Percentiles rank a stretch among this genome's conserved stretches.
phyloP scores from a whole-genome alignment of 2,888 invertebrate genomes.

The Augochlorella aurata region DNA sequence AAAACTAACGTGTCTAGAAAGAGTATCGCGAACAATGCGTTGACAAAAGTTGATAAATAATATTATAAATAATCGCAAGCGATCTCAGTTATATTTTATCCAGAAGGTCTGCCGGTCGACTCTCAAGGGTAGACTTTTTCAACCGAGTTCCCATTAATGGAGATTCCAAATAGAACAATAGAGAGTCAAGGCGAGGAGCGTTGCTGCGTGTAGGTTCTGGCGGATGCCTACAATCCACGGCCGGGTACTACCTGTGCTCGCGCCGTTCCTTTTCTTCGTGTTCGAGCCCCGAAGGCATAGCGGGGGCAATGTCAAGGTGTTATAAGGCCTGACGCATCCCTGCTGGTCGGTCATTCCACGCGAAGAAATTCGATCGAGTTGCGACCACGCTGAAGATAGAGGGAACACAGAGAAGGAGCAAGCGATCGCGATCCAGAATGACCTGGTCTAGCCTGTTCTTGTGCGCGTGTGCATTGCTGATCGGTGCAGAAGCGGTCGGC shows the following conservation, averaged over 20 bases:
- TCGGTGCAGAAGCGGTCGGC: conserved; percentile 70
- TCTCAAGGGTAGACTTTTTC: too few relatives aligned
- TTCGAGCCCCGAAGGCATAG: conserved; percentile 52
- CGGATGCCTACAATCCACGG: neutral
- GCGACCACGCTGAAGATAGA: neutral
- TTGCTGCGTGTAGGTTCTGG: too few relatives aligned
- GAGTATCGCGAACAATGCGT: too few relatives aligned
- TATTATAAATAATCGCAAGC: too few relatives aligned
- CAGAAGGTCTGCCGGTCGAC: too few relatives aligned
- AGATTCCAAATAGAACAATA: too few relatives aligned
- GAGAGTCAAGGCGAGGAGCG: too few relatives aligned
- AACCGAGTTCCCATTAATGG: too few relatives aligned
- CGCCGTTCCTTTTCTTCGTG: conserved; percentile 35
- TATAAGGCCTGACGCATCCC: conserved; percentile 79
- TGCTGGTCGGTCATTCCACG: conserved; percentile 76
- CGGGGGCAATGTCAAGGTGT: conserved; percentile 81
- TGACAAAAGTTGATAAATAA: too few relatives aligned
- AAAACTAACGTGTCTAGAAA: too few relatives aligned
- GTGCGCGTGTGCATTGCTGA: conserved; percentile 58
- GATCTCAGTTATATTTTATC: too few relatives aligned
- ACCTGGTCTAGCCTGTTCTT: conserved; percentile 45
- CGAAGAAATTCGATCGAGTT: conserved; percentile 71
- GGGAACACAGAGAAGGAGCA: too few relatives aligned
- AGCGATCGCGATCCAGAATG: conserved; percentile 14
- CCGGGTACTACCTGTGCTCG: conserved; percentile 19